These are phyloP conservation scores for Ligdia adustata DNA, from an alignment of 2,888 invertebrate species.

Conservation along the genomic window DNA sequence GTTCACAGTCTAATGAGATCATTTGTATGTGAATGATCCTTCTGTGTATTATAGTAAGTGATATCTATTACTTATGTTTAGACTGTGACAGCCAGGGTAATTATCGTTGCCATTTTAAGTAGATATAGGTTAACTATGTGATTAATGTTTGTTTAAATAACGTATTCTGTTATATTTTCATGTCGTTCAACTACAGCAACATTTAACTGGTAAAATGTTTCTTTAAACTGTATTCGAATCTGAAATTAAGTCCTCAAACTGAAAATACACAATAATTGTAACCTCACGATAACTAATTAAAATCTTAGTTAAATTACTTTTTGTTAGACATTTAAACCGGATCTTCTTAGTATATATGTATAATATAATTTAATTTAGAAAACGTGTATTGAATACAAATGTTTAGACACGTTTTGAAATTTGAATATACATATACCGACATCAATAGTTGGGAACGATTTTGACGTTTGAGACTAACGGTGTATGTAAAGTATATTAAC, in stretches of 20 bases:
- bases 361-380: conserved; percentile 17
- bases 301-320: background rate
- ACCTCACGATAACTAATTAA: conserved; percentile 32
- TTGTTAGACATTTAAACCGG: conserved; percentile 73
- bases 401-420: conserved; percentile 16
- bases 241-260: too few species aligned
- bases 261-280: too few species aligned
- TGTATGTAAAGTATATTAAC: conserved; percentile 15
- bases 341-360: too few species aligned
- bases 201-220: too few species aligned
- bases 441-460: too few species aligned
- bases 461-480: too few species aligned
- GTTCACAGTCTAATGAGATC: conserved; percentile 48
- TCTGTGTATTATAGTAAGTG: conserved; percentile 21
- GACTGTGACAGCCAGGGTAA: conserved; percentile 47
- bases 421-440: background rate
- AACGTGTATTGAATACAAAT: conserved; percentile 15
- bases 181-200: too few species aligned
- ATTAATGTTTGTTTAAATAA: too few species aligned
- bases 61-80: conserved; percentile 45
- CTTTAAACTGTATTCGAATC: too few species aligned
- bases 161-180: too few species aligned
- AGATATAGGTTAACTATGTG: conserved; percentile 53
- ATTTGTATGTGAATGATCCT: conserved; percentile 46
- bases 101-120: conserved; percentile 64